phyloP scores from a whole-genome alignment of 2,113 vertebrate genomes.

The Oncorhynchus masou region DNA sequence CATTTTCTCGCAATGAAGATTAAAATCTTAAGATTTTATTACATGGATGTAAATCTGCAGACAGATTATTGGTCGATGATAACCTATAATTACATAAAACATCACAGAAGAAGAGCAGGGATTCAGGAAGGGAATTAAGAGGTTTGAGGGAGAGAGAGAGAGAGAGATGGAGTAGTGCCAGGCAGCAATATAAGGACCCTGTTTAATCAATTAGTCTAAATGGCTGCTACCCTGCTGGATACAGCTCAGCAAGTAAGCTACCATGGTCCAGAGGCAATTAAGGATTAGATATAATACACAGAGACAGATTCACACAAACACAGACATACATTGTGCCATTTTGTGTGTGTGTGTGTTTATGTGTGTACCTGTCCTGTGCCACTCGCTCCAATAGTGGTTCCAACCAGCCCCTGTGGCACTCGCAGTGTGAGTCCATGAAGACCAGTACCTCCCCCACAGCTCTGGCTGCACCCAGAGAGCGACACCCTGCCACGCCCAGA shows the following conservation, averaged over 20 bases:
- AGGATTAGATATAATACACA: neutral
- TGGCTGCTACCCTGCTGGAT: slow-evolving; percentile 50
- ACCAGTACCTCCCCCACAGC: slow-evolving; percentile 82
- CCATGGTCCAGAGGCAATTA: neutral
- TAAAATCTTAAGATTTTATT: no score
- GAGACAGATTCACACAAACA: neutral
- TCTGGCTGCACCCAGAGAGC: slow-evolving; percentile 81
- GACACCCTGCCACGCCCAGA: slow-evolving; percentile 78
- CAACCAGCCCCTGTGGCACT: slow-evolving; percentile 87
- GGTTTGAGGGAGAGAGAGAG: slow-evolving; percentile 8
- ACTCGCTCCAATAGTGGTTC: slow-evolving; percentile 87
- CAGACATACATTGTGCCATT: neutral
- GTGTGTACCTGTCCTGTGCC: slow-evolving; percentile 78
- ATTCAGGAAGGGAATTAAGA: no score
- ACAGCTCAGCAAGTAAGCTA: no score
- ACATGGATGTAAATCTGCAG: no score
- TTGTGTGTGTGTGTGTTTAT: no score
- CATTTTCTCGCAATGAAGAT: no score
- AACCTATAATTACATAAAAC: no score
- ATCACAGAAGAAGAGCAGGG: no score
- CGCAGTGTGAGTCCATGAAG: slow-evolving; percentile 90
- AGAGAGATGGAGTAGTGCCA: slow-evolving; percentile 38
- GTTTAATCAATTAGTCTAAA: slow-evolving; percentile 54
- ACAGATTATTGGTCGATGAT: no score
- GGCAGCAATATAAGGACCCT: slow-evolving; percentile 42